Percentiles rank a stretch among this genome's conserved stretches.
Evolutionary conservation across 2,888 invertebrate species (phyloP).

Genomic region (Incurvaria masculella): DNA sequence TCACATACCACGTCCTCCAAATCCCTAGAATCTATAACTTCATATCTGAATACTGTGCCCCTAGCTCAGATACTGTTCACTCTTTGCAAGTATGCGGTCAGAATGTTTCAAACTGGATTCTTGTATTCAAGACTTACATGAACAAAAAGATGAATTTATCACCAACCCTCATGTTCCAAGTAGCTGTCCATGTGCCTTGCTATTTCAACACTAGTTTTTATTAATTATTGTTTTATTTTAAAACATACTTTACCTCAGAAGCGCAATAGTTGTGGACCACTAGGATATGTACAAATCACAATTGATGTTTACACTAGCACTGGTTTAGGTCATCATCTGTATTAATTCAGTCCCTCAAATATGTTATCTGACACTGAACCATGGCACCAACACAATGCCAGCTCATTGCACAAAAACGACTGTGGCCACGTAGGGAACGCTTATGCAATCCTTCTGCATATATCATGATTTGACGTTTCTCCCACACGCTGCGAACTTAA

Average conservation of each 20-base stretch:
- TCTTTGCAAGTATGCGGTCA: neutral
- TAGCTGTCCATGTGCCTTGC: constrained; percentile 40
- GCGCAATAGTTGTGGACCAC: neutral
- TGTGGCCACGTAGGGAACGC: too few relatives aligned
- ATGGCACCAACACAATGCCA: too few relatives aligned
- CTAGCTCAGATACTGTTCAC: neutral
- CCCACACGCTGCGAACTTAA: neutral
- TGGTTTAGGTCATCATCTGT: too few relatives aligned
- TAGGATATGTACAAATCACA: too few relatives aligned
- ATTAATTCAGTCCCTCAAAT: too few relatives aligned
- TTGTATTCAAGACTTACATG: constrained; percentile 42
- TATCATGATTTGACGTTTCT: neutral
- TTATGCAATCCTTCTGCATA: too few relatives aligned
- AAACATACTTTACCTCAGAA: neutral
- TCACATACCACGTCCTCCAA: neutral
- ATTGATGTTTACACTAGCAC: too few relatives aligned
- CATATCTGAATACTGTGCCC: neutral
- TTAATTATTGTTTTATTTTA: constrained; percentile 18
- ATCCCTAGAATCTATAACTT: neutral
- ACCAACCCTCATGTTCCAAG: constrained; percentile 44
- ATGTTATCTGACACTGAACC: too few relatives aligned
- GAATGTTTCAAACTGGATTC: constrained; percentile 29
- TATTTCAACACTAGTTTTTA: constrained; percentile 43
- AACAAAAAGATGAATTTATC: constrained; percentile 45
- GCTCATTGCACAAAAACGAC: too few relatives aligned